Base-by-base conservation (phyloP, 2,888 invertebrate genomes). In the Netelia melanura region DNA sequence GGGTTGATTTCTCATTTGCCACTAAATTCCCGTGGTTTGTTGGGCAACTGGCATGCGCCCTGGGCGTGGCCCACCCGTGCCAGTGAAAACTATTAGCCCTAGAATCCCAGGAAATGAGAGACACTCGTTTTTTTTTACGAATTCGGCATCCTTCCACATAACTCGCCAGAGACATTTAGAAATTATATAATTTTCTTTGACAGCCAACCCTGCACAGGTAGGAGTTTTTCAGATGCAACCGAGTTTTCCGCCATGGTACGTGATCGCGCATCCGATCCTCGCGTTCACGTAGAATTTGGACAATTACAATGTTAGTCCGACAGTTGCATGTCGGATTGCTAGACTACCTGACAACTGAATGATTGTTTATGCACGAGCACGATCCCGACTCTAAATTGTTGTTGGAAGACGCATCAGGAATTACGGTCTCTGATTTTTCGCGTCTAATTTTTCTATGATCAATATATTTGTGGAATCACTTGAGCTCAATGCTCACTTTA, bases 211-310 rank as follows among this genome's bases (percentile, higher is more conserved):
- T 21, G 52, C 54, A 58, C 85, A 72, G 62, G 56, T 80, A 56
- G 23, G 17, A 10, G 21, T 78, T 74, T 74, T 68, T 65, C 72
- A 78, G 54, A 61, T 62, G 48, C 44, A 25, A 23, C 58, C 11
- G 11, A 17, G 11, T 11, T 44, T 23, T 74, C 54, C 58, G 25
- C 23, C 62, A 78, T 58, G 86, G 88, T 89, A 90, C 91, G 91
- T 91, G 91, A 91, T 90, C 86, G 80, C 65, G 91, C 91, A 91
- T 91, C 82, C 86, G 79, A 77, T 86, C 64, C 23, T 81, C 84
- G 78, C 65, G 86, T 88, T 90, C 86, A 84, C 89, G 87, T 90
- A 86, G 21, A 23, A 74, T 90, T 90, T 87, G 82, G 84, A 87
- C 86, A 88, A 89, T 90, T 86, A 87, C 87, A 86, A 83, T 83